Conservation (phyloP, 2,888 invertebrate genomes). For the Harmothoe impar region DNA sequence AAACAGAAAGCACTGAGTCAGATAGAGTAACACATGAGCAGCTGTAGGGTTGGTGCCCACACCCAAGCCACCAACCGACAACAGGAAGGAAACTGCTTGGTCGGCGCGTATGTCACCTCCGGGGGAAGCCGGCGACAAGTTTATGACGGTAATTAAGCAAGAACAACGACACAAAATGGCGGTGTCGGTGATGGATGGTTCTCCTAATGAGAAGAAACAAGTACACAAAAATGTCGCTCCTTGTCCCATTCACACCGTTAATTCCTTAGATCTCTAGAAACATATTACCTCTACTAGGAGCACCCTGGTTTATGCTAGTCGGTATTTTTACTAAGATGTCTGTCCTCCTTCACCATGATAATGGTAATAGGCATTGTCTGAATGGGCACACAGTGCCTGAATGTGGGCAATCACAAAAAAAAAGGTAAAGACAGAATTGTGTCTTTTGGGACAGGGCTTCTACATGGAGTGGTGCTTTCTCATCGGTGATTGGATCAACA, state of each 20-base stretch:
- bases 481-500: too few species aligned
- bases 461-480: too few species aligned
- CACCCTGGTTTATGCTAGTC: background rate
- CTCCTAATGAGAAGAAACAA: background rate
- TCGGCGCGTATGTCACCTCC: background rate
- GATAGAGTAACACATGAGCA: too few species aligned
- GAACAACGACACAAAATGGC: background rate
- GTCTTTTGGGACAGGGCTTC: too few species aligned
- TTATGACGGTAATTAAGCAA: conserved; percentile 32
- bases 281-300: background rate
- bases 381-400: too few species aligned
- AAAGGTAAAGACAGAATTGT: too few species aligned
- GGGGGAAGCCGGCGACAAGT: conserved; percentile 7
- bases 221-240: background rate
- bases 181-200: background rate
- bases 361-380: too few species aligned
- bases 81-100: conserved; percentile 15
- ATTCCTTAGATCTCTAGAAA: conserved; percentile 11
- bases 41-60: background rate
- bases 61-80: background rate
- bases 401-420: too few species aligned
- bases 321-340: background rate
- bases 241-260: conserved; percentile 6
- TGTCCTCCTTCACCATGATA: too few species aligned
- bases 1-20: too few species aligned